Evolutionary conservation across 92 coral and sea anemone genomes (phyloP).

Genomic region (Phenganax subtilis): DNA sequence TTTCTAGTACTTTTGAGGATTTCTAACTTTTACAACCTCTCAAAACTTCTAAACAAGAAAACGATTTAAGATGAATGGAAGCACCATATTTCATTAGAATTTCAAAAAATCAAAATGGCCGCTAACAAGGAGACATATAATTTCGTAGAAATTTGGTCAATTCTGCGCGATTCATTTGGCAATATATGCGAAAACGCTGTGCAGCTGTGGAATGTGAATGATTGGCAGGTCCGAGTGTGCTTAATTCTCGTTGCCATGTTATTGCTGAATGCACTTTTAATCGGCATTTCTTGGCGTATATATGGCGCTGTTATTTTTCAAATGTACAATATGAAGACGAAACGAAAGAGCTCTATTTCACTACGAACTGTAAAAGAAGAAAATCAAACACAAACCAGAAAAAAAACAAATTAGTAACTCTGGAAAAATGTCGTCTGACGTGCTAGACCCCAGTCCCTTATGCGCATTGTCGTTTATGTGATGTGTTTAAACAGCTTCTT

Average conservation of each 20-base stretch:
- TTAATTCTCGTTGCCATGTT: constrained; percentile 64
- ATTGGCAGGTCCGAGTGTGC: constrained; percentile 95
- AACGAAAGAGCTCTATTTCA: constrained; percentile 21
- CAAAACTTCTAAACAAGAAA: too few relatives aligned
- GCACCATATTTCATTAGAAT: neutral
- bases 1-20: too few relatives aligned
- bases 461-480: too few relatives aligned
- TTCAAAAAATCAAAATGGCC: constrained; percentile 37
- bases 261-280: constrained; percentile 64
- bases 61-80: neutral
- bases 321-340: constrained; percentile 74
- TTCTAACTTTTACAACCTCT: too few relatives aligned
- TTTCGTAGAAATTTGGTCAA: constrained; percentile 24
- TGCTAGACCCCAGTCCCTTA: too few relatives aligned
- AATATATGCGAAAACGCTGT: constrained; percentile 34
- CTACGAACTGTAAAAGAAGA: neutral
- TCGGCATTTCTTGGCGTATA: constrained; percentile 71
- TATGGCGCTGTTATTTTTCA: constrained; percentile 52
- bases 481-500: too few relatives aligned
- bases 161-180: constrained; percentile 22
- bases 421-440: neutral
- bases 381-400: neutral
- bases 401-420: constrained; percentile 10
- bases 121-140: constrained; percentile 1
- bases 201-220: constrained; percentile 56